A percentile compares a stretch with the other conserved stretches of the same genome.
Evolutionary conservation across 1,140 invertebrate species (phyloP).

Genomic region (Acromyrmex charruanus): DNA sequence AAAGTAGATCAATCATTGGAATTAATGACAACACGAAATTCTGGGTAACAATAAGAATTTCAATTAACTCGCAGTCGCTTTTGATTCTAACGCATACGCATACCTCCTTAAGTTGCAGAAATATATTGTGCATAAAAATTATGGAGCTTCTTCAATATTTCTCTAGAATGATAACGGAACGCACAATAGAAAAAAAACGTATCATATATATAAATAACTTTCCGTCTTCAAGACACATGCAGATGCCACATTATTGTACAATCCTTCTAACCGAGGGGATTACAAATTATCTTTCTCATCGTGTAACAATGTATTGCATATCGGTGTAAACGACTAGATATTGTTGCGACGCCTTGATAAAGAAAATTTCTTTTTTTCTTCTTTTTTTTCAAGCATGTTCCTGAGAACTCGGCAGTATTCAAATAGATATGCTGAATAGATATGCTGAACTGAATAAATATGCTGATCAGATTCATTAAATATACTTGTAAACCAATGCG

Average conservation of each 20-base stretch:
- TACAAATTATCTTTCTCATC: constrained; percentile 54
- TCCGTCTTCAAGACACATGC: constrained; percentile 28
- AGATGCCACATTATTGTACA: constrained; percentile 41
- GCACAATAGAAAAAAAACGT: constrained; percentile 71
- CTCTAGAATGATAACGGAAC: constrained; percentile 60
- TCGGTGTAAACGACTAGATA: constrained; percentile 74
- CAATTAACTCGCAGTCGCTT: constrained; percentile 18
- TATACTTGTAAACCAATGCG: background rate
- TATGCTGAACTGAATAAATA: constrained; percentile 29
- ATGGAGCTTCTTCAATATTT: constrained; percentile 51
- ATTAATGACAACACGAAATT: constrained; percentile 22
- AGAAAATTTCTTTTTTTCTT: constrained; percentile 64
- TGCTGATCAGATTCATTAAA: constrained; percentile 10
- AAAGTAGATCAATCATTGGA: constrained; percentile 1
- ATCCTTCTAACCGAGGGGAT: constrained; percentile 49
- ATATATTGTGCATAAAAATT: constrained; percentile 69
- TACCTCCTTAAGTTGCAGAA: constrained; percentile 45
- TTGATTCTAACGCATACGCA: constrained; percentile 39
- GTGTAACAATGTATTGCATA: constrained; percentile 49
- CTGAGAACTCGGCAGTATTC: constrained; percentile 68
- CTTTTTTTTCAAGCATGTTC: constrained; percentile 52
- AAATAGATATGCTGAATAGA: constrained; percentile 46
- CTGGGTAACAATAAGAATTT: constrained; percentile 3
- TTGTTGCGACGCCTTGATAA: constrained; percentile 67
- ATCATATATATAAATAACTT: constrained; percentile 65